Evolutionary conservation across 2,113 vertebrate species (phyloP).

Genomic region (Sakesphorus luctuosus): DNA sequence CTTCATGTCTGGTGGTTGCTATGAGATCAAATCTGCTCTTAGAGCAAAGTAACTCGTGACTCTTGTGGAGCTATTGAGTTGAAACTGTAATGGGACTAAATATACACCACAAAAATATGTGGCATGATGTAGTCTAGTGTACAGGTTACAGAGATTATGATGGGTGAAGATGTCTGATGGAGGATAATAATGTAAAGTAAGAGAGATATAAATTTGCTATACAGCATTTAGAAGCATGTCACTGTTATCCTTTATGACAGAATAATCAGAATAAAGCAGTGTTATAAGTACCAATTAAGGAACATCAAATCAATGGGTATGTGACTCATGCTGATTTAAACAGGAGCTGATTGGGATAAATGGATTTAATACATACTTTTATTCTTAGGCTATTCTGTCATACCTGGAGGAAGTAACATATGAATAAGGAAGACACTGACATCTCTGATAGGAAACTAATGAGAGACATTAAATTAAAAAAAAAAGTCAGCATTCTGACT

Average conservation of each 20-base stretch:
- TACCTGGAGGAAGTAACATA: slow-evolving; percentile 64
- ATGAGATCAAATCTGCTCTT: background rate
- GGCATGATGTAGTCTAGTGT: background rate
- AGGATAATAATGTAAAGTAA: slow-evolving; percentile 30
- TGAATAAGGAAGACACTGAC: slow-evolving; percentile 72
- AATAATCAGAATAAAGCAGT: slow-evolving; percentile 74
- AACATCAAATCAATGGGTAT: slow-evolving; percentile 73
- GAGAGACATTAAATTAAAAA: slow-evolving; percentile 47
- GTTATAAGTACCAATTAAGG: slow-evolving; percentile 76
- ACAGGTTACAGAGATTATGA: slow-evolving; percentile 3
- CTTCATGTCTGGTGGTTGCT: background rate
- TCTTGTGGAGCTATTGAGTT: background rate
- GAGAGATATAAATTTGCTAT: slow-evolving; percentile 48
- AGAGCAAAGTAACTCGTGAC: background rate
- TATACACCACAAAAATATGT: background rate
- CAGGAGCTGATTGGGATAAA: slow-evolving; percentile 76
- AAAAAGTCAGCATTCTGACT: background rate
- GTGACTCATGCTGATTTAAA: slow-evolving; percentile 71
- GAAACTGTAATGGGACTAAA: background rate
- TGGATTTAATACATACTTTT: slow-evolving; percentile 76
- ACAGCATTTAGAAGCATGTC: slow-evolving; percentile 65
- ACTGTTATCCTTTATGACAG: slow-evolving; percentile 61
- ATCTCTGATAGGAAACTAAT: slow-evolving; percentile 73
- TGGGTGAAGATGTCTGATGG: slow-evolving; percentile 25
- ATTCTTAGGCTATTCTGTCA: slow-evolving; percentile 76